Conservation (phyloP, 2,888 invertebrate species). For the Acleris laterana region DNA sequence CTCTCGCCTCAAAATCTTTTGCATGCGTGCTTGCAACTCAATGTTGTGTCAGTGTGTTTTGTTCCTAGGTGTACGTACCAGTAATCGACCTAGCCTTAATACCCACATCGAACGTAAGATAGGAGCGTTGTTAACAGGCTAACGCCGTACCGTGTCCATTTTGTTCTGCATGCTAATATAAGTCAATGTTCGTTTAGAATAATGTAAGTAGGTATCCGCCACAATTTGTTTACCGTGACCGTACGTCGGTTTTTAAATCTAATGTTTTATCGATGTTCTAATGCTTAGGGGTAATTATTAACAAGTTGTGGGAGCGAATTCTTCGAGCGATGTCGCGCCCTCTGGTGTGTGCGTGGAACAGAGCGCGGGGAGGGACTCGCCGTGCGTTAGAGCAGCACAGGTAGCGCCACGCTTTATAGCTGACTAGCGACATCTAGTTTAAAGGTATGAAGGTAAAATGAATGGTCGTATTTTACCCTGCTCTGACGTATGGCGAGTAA, state of each 20-base stretch:
- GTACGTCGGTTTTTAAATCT: slow-evolving; percentile 55
- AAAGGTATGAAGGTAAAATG: too few species aligned
- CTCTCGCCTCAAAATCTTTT: slow-evolving; percentile 80
- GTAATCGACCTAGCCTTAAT: slow-evolving; percentile 80
- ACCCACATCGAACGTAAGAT: slow-evolving; percentile 80
- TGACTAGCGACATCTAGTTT: too few species aligned
- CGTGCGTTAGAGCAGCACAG: background rate
- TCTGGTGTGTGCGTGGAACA: slow-evolving; percentile 1
- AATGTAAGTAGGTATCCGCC: slow-evolving; percentile 63
- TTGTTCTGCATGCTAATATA: slow-evolving; percentile 77
- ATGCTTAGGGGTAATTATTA: slow-evolving; percentile 76
- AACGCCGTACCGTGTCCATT: slow-evolving; percentile 52
- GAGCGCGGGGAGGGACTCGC: background rate
- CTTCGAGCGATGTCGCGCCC: slow-evolving; percentile 71
- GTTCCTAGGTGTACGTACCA: slow-evolving; percentile 69
- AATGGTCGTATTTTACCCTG: background rate
- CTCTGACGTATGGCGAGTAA: background rate
- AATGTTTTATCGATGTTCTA: slow-evolving; percentile 75
- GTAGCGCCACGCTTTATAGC: background rate
- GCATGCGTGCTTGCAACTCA: slow-evolving; percentile 79
- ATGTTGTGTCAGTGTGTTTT: slow-evolving; percentile 70
- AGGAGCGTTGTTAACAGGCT: slow-evolving; percentile 59
- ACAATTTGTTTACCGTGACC: slow-evolving; percentile 52
- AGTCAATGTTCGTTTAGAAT: slow-evolving; percentile 74
- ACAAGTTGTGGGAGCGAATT: slow-evolving; percentile 72